Conservation (phyloP, 2,888 invertebrate genomes). For the Drosophila nr. medialis region DNA sequence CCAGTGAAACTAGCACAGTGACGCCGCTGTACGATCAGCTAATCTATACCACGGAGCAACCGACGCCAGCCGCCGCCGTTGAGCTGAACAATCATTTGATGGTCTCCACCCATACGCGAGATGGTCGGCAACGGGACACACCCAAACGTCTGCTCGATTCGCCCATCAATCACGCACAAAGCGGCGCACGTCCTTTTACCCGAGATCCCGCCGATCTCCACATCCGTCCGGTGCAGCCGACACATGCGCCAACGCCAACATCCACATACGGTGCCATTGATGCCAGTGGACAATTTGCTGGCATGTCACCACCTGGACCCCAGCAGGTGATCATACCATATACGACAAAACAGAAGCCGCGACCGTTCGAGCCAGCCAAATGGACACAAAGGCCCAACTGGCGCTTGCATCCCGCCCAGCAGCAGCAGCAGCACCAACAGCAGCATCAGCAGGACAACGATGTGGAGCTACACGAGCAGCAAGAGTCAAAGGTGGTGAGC, state of each 20-base stretch:
- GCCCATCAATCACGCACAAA: constrained; percentile 84
- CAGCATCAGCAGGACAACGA: constrained; percentile 64
- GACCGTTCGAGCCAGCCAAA: constrained; percentile 85
- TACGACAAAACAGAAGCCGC: constrained; percentile 87
- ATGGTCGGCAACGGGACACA: constrained; percentile 78
- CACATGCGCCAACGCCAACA: constrained; percentile 79
- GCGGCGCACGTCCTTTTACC: constrained; percentile 84
- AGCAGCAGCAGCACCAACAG: constrained; percentile 83
- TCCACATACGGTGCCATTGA: constrained; percentile 83
- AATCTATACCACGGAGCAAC: constrained; percentile 47
- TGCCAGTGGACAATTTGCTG: constrained; percentile 82
- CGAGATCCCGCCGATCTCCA: constrained; percentile 81
- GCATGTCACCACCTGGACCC: constrained; percentile 79
- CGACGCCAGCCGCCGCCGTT: constrained; percentile 39
- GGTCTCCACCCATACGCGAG: constrained; percentile 24
- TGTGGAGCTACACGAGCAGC: constrained; percentile 85
- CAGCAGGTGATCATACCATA: constrained; percentile 94
- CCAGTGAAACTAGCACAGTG: constrained; percentile 40
- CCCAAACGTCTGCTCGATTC: constrained; percentile 86
- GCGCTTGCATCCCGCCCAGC: constrained; percentile 36
- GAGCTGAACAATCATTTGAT: constrained; percentile 66
- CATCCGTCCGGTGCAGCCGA: constrained; percentile 61
- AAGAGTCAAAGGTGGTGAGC: constrained; percentile 85
- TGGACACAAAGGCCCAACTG: constrained; percentile 67
- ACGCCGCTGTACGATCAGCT: constrained; percentile 36